Percentiles rank a stretch among this genome's conserved stretches.
These are phyloP conservation scores for Hypomesus transpacificus DNA, from an alignment of 2,113 vertebrate genomes.

Conservation along the genomic window DNA sequence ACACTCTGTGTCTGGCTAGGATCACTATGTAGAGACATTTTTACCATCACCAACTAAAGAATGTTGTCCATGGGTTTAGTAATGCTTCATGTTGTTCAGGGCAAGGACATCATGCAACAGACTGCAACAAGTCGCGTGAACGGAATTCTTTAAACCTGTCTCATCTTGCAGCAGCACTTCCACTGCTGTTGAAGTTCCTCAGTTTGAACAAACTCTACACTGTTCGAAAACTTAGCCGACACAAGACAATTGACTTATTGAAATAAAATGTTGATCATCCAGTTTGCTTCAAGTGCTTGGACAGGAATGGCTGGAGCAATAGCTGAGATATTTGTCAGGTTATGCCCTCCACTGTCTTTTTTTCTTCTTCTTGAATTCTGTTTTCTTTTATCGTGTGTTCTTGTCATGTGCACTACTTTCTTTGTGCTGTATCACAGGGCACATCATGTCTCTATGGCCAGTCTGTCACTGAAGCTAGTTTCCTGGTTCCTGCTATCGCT, in stretches of 20 bases:
- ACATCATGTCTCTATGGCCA: conserved; percentile 19
- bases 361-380: background rate
- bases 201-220: background rate
- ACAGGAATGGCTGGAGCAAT: background rate
- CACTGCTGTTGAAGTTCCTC: background rate
- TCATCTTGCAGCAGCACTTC: conserved; percentile 48
- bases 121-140: conserved; percentile 36
- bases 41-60: background rate
- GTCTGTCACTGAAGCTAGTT: conserved; percentile 26
- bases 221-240: conserved; percentile 25
- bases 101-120: conserved; percentile 36
- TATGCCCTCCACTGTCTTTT: background rate
- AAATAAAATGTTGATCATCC: conserved; percentile 21
- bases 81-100: background rate
- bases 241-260: background rate
- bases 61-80: background rate
- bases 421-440: conserved; percentile 12
- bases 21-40: background rate
- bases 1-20: background rate
- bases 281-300: conserved; percentile 22
- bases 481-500: conserved; percentile 47
- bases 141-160: conserved; percentile 60
- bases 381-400: background rate
- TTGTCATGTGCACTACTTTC: too few relatives aligned
- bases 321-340: background rate